Base-by-base conservation (phyloP, 2,113 vertebrate species). In the Nannospalax galili region DNA sequence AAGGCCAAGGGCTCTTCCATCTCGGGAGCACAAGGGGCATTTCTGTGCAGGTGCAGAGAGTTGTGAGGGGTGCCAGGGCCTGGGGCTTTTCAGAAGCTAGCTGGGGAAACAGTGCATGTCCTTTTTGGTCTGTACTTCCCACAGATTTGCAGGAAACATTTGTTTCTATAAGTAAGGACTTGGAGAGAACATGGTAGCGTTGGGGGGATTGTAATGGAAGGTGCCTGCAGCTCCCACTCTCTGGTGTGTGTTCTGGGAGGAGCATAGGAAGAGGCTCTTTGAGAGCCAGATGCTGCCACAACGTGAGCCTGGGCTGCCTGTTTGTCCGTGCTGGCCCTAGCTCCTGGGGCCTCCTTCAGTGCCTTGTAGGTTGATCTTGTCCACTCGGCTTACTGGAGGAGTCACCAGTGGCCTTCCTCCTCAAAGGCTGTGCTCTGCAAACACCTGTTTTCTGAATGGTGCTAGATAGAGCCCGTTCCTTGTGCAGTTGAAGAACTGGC, bases 11-110 rank as follows among this genome's bases (percentile, higher is more conserved):
- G 5, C 16, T 8, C 35, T 58, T 74, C 16, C 14, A 14, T 52
- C 9, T 37, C 3, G 8, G 17, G 81, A 52, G n/a, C 42, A 11
- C 0, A 0, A 16, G 78, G 28, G 2, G 28, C 2, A 0, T 16
- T 0, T 24, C 19, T 3, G 7, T 52, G 32, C 20, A 45, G 40
- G 73, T 17, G 28, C 16, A 1, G 1, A 0, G 73, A 75, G n/a
- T 1, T 9, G 0, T 15, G 48, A 17, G 75, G 24, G 0, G 3
- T 2, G 14, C 7, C 1, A 0, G 37, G 12, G 28, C 42, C 74
- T 19, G 0, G 0, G 4, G 24, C 35, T 20, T 65, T 5, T 64
- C 8, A 14, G 28, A 20, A 30, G 45, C 64, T 16, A 32, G 62
- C 28, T 56, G 37, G 67, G 19, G 32, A 78, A 9, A 32, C 30